Percentiles rank a stretch among this genome's conserved stretches.
These are phyloP conservation scores for Eubucco bourcierii DNA, from an alignment of 2,113 vertebrate genomes.

Conservation along the genomic window DNA sequence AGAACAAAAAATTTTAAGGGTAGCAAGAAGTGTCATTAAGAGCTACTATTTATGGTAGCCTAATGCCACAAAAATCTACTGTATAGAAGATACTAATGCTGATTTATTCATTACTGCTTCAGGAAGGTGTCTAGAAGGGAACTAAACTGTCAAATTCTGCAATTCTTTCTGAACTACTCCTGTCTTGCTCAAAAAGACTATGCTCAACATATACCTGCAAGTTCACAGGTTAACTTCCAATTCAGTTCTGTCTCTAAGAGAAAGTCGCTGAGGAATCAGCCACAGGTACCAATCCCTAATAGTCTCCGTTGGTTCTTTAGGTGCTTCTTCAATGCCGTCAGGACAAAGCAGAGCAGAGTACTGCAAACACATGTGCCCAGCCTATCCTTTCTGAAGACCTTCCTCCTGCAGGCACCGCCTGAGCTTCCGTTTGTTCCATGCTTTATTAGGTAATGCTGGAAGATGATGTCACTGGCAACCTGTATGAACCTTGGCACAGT, in stretches of 20 bases:
- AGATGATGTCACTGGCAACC: not conserved
- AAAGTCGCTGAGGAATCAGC: not conserved
- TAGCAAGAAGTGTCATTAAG: not conserved
- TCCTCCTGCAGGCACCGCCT: not conserved
- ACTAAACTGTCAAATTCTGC: not conserved
- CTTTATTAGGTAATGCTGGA: not conserved
- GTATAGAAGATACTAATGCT: not conserved
- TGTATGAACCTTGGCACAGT: not conserved
- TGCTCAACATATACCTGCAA: not conserved
- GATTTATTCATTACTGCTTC: not conserved
- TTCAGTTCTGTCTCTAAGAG: not conserved
- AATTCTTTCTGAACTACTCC: not conserved
- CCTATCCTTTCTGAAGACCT: not conserved
- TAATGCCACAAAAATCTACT: not conserved
- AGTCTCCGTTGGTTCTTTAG: not conserved
- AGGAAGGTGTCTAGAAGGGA: not conserved
- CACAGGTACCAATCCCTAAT: not conserved
- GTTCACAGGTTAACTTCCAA: not conserved
- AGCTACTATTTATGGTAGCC: not conserved
- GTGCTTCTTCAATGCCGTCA: not conserved
- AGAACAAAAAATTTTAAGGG: not conserved
- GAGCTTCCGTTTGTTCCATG: not conserved
- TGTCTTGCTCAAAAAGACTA: not conserved
- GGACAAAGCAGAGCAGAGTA: not conserved
- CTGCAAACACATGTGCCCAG: fast-evolving